A percentile compares a stretch with the other conserved stretches of the same genome.
Evolutionary conservation across 2,888 invertebrate species (phyloP).

Genomic region (Sclerodermus sp.): DNA sequence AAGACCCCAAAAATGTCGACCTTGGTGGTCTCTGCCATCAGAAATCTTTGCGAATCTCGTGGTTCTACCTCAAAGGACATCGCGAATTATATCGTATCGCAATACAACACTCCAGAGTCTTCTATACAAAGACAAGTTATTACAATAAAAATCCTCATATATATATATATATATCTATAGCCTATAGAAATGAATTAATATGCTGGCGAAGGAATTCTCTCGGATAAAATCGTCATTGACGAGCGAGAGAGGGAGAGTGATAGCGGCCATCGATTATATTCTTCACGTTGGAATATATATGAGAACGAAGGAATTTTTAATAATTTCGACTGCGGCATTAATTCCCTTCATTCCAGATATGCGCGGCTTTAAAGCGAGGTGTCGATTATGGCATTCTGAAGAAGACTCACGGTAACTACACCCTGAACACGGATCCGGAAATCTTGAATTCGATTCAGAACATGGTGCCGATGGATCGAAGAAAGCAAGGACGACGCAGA

Average conservation of each 20-base stretch:
- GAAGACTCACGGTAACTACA: conserved; percentile 37
- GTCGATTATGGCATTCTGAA: conserved; percentile 47
- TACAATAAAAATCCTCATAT: too few relatives aligned
- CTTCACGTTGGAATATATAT: too few relatives aligned
- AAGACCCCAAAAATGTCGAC: conserved; percentile 44
- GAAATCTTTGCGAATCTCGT: conserved; percentile 42
- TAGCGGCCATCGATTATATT: too few relatives aligned
- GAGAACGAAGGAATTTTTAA: too few relatives aligned
- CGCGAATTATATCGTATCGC: conserved; percentile 45
- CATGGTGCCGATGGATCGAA: conserved; percentile 8
- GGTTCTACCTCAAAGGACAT: conserved; percentile 52
- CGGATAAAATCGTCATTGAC: too few relatives aligned
- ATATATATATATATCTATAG: too few relatives aligned
- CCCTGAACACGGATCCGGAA: conserved; percentile 30
- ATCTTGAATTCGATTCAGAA: conserved; percentile 3
- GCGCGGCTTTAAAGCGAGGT: conserved; percentile 44
- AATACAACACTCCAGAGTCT: conserved; percentile 36
- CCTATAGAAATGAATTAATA: too few relatives aligned
- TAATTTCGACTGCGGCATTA: conserved; percentile 9
- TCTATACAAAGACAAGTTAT: conserved; percentile 44
- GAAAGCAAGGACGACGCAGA: conserved; percentile 9
- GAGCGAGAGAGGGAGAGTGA: too few relatives aligned
- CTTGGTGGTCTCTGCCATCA: conserved; percentile 47
- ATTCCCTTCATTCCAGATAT: conserved; percentile 14
- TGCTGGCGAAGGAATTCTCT: too few relatives aligned